A percentile compares a stretch with the other conserved stretches of the same genome.
These are phyloP conservation scores for Acanthosoma haemorrhoidale DNA, from an alignment of 2,888 invertebrate species.

Conservation along the genomic window DNA sequence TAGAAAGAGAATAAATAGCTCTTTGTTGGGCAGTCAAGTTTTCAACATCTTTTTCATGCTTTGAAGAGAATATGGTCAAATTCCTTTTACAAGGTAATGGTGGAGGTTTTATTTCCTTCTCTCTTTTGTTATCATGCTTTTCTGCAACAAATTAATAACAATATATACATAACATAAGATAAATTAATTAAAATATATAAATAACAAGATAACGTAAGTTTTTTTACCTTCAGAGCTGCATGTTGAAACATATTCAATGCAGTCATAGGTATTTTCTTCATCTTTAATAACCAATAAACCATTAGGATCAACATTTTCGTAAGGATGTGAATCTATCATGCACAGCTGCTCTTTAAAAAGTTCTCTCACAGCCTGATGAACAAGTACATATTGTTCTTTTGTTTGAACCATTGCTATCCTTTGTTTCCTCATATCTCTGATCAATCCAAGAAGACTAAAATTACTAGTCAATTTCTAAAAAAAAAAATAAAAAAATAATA, in stretches of 20 bases:
- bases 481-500: slow-evolving; percentile 29
- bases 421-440: slow-evolving; percentile 52
- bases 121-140: slow-evolving; percentile 41
- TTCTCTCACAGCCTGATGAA: slow-evolving; percentile 52
- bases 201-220: neutral
- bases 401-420: slow-evolving; percentile 53
- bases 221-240: slow-evolving; percentile 39
- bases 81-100: slow-evolving; percentile 43
- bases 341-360: slow-evolving; percentile 52
- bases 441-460: slow-evolving; percentile 51
- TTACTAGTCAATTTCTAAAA: slow-evolving; percentile 48
- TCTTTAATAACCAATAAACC: slow-evolving; percentile 45
- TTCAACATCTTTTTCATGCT: slow-evolving; percentile 45
- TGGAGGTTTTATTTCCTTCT: slow-evolving; percentile 40
- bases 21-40: slow-evolving; percentile 44
- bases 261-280: slow-evolving; percentile 44
- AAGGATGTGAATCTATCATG: slow-evolving; percentile 52
- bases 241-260: slow-evolving; percentile 40
- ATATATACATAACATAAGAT: too few relatives aligned
- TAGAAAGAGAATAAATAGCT: slow-evolving; percentile 33
- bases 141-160: slow-evolving; percentile 38
- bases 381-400: slow-evolving; percentile 54
- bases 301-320: slow-evolving; percentile 50
- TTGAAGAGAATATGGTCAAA: slow-evolving; percentile 41
- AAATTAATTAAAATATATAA: neutral